Evolutionary conservation across 1,140 invertebrate genomes (phyloP).

Genomic region (Panagrolaimus sp.): DNA sequence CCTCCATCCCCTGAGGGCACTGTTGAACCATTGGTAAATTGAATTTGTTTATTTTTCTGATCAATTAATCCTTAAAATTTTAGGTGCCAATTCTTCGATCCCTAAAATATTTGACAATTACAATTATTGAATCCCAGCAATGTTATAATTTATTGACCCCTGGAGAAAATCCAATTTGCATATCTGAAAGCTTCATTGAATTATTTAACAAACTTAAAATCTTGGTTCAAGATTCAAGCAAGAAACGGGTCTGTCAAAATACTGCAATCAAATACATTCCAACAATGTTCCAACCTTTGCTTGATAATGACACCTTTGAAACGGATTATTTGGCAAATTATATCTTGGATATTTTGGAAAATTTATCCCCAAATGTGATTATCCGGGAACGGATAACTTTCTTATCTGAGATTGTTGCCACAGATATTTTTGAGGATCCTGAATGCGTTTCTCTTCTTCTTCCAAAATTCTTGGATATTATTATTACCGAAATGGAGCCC

Average conservation of each 20-base stretch:
- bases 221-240: conserved; percentile 71
- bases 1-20: too few relatives aligned
- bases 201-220: conserved; percentile 68
- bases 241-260: conserved; percentile 68
- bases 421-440: conserved; percentile 65
- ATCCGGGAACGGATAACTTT: conserved; percentile 80
- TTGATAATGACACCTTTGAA: conserved; percentile 69
- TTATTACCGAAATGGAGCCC: conserved; percentile 71
- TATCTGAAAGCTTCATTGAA: conserved; percentile 68
- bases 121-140: not conserved
- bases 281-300: conserved; percentile 73
- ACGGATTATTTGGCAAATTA: conserved; percentile 69
- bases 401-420: conserved; percentile 76
- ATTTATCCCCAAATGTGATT: conserved; percentile 59
- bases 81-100: not conserved
- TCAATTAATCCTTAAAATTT: too few relatives aligned
- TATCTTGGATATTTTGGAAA: conserved; percentile 27
- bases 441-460: conserved; percentile 71
- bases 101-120: not conserved
- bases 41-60: too few relatives aligned
- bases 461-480: conserved; percentile 70
- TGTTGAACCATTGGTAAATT: too few relatives aligned
- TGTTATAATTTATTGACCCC: conserved; percentile 44
- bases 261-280: conserved; percentile 83
- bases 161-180: conserved; percentile 70